These are phyloP conservation scores for Chalcosyrphus nemorum DNA, from an alignment of 2,888 invertebrate genomes.

Conservation along the genomic window DNA sequence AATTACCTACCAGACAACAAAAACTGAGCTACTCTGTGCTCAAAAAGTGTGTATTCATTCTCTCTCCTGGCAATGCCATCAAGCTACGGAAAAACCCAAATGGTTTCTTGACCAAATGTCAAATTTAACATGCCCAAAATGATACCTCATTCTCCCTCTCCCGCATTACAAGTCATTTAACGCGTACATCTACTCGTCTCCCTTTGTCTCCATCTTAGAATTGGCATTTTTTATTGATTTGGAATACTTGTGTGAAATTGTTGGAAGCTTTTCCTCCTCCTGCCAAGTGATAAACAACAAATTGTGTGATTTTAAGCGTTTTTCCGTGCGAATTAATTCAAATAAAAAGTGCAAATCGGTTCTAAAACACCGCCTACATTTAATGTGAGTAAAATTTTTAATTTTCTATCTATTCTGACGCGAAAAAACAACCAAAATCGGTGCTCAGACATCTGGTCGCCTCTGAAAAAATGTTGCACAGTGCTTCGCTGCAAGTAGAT, in stretches of 20 bases:
- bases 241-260: constrained; percentile 67
- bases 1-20: too few species aligned
- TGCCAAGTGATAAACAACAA: constrained; percentile 70
- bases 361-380: constrained; percentile 21
- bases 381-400: constrained; percentile 62
- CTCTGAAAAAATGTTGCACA: constrained; percentile 55
- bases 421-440: constrained; percentile 44
- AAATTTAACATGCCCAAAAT: constrained; percentile 7
- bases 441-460: constrained; percentile 67
- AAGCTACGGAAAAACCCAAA: constrained; percentile 16
- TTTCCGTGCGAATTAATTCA: constrained; percentile 56
- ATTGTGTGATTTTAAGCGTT: constrained; percentile 52
- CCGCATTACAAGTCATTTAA: neutral
- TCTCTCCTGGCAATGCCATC: constrained; percentile 30
- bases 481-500: constrained; percentile 14
- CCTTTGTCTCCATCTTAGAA: constrained; percentile 68
- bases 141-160: constrained; percentile 5
- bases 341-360: constrained; percentile 43
- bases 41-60: neutral
- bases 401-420: constrained; percentile 20
- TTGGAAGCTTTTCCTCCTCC: constrained; percentile 69
- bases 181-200: neutral
- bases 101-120: constrained; percentile 30
- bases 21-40: constrained; percentile 8
- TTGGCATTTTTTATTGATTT: constrained; percentile 71